Base-by-base conservation (phyloP, 2,113 vertebrate species). In the Mus spicilegus region DNA sequence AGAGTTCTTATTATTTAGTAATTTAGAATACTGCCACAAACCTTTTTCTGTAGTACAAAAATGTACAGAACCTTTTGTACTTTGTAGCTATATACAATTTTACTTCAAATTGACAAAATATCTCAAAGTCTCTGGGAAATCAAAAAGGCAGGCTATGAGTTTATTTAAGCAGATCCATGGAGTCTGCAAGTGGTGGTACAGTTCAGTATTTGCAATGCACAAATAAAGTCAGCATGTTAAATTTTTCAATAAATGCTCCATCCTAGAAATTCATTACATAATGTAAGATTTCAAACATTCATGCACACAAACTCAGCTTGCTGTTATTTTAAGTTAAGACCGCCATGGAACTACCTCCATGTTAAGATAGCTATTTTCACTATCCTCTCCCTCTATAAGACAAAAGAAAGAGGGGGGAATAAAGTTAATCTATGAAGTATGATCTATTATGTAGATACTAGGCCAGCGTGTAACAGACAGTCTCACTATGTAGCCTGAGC, bases 61-160 rank as follows among this genome's bases (percentile, higher is more conserved):
- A 94, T 70, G 14, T 89, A 19, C 30, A 88, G 51, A 36, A 78
- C 54, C 36, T 86, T 95, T 77, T 87, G 36, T 61, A 85, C 20
- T 93, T 7, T 91, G 77, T 19, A 93, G 16, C 56, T 69, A 84
- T 11, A 77, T 17, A 61, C 12, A 92, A 86, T 81, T 14, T 91
- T 87, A 93, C 19, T 56, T 85, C 16, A 85, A 95, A 94, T 80
- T 80, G 58, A 90, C 84, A 90, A 95, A 87, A 81, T 75, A 33
- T 56, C 30, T 56, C 5, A 89, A 94, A 90, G 58, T 49, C 46
- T 69, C 96, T 70, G 58, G 19, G 19, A 54, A 93, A 89, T 88
- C 24, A 54, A 88, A 72, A 86, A 88, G 33, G 26, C 91, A 90
- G 22, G n/a, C 63, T 86, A 51, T 65, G 14, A 84, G 80, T 19